Base-by-base conservation (phyloP, 2,888 invertebrate species). In the Idaea biselata region DNA sequence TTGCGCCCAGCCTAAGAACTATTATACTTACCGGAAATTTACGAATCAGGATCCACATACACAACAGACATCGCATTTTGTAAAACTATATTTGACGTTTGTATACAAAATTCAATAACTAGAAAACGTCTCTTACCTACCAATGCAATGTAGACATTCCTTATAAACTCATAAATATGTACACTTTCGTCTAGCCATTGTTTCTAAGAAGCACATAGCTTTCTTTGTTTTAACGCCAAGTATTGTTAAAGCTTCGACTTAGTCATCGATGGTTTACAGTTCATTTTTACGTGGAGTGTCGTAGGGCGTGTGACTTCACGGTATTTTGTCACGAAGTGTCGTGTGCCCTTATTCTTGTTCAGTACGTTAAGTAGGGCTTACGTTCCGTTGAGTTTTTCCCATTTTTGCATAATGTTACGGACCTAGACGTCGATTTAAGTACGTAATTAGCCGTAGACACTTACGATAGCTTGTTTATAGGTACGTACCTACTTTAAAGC, bases 281-380 rank as follows among this genome's bases (percentile, higher is more conserved):
- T 67, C 66, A 68, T 63, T 68, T 73, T 60, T 54, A 57, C 58
- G 65, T 61, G 60, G 67, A 64, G 58, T 64, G 57, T 65, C 59
- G 64, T 59, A 68, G 63, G 73, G 71, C 65, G 70, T 71, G 70
- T 73, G 57, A 67, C 64, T 75, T 76, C 87, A 88, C 85, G 88
- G 86, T 71, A 85, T 72, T 67, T 77, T 78, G 83, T 85, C 90
- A 89, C 89, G 90, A 87, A 84, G 74, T 80, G 74, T 81, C 86
- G 86, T 87, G 87, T 77, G 86, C 84, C 81, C 86, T 82, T 86
- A 87, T 88, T 90, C 86, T 80, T 72, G 75, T 76, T 71, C 56
- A 44, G 44, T 76, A 60, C 58, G 16, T 71, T 73, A 70, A 72
- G 73, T 73, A 73, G 65, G 68, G 64, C 58, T 62, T 44, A 44